Conservation (phyloP, 2,888 invertebrate species). For the Odontothrips loti region DNA sequence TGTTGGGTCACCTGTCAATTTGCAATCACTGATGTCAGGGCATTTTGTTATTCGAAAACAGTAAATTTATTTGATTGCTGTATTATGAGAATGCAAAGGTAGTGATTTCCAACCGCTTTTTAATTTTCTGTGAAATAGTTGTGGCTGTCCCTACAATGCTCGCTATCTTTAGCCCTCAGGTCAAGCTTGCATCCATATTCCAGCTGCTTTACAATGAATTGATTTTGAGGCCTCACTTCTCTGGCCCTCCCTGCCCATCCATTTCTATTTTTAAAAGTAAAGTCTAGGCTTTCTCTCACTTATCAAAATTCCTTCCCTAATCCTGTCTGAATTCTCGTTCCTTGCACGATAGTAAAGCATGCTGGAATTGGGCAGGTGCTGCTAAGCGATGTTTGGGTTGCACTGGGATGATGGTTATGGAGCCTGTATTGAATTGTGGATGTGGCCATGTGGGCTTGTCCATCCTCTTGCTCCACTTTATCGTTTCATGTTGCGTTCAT, state of each 20-base stretch:
- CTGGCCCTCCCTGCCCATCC: not conserved
- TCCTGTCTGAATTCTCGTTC: not conserved
- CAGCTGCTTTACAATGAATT: not conserved
- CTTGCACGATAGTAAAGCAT: not conserved
- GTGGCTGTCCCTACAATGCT: not conserved
- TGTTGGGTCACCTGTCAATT: not conserved
- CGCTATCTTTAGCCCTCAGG: conserved; percentile 13
- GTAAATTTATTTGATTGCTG: too few relatives aligned
- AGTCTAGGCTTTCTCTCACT: not conserved
- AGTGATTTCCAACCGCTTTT: not conserved
- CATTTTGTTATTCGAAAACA: not conserved
- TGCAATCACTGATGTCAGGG: not conserved
- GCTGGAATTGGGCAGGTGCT: not conserved
- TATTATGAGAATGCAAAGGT: too few relatives aligned
- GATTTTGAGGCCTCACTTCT: not conserved
- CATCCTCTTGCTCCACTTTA: conserved; percentile 23
- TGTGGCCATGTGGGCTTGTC: conserved; percentile 17
- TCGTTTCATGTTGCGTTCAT: conserved; percentile 14
- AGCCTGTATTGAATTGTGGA: not conserved
- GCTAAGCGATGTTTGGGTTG: conserved; percentile 19
- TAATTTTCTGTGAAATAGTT: not conserved
- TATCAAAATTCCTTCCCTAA: not conserved
- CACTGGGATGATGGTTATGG: conserved; percentile 19
- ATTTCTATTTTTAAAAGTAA: not conserved
- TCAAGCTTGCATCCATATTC: not conserved